Conservation (phyloP, 2,797 vertebrate genomes). For the Varecia variegata region DNA sequence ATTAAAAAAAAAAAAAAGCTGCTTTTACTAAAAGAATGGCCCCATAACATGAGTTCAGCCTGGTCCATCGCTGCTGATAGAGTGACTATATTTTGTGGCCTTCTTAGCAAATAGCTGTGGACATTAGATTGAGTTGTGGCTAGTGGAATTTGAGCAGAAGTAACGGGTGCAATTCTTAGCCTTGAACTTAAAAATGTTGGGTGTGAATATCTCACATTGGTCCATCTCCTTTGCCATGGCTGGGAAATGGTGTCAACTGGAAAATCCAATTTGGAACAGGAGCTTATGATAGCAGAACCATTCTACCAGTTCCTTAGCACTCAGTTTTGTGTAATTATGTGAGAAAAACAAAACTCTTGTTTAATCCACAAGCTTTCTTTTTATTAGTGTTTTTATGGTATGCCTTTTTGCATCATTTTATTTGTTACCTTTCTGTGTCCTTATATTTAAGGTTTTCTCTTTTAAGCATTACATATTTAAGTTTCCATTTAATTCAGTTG, state of each 20-base stretch:
- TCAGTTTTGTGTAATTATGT: not conserved
- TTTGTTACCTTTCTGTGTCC: not conserved
- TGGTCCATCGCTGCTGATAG: not conserved
- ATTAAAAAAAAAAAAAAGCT: not conserved
- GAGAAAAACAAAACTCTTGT: not conserved
- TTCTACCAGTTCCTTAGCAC: not conserved
- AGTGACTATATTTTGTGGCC: not conserved
- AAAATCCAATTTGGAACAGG: not conserved
- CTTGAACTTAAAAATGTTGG: not conserved
- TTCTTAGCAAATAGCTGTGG: not conserved
- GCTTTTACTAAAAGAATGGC: not conserved
- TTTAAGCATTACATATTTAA: not conserved
- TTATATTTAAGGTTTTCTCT: not conserved
- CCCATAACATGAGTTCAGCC: not conserved
- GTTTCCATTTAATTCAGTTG: not conserved
- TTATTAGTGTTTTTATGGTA: not conserved
- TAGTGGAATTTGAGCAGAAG: not conserved
- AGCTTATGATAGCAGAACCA: not conserved
- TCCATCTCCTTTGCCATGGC: not conserved
- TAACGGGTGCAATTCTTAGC: not conserved
- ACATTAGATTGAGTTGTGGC: not conserved
- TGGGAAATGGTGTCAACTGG: not conserved
- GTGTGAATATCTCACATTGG: not conserved
- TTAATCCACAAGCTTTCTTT: not conserved
- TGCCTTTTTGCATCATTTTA: not conserved